Percentiles rank a stretch among this genome's conserved stretches.
Conservation (phyloP, 1,140 invertebrate genomes). For the Pseudoatta argentina region DNA sequence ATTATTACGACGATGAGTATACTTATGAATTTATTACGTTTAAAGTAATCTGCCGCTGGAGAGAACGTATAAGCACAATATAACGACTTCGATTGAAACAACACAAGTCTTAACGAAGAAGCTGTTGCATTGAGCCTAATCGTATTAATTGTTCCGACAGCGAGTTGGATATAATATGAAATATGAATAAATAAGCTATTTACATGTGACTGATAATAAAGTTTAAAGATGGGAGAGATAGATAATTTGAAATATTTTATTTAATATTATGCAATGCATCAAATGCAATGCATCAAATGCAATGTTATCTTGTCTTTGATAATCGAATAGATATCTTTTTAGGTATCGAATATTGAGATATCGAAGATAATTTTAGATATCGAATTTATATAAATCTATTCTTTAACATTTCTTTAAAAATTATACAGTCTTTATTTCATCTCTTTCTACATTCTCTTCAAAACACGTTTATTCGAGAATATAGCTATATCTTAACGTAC, state of each 20-base stretch:
- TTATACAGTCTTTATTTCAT: background rate
- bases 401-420: background rate
- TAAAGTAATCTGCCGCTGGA: slow-evolving; percentile 17
- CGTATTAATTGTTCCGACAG: slow-evolving; percentile 10
- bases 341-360: background rate
- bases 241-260: background rate
- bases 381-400: slow-evolving; percentile 19
- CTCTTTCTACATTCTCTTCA: background rate
- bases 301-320: slow-evolving; percentile 1
- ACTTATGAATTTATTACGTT: slow-evolving; percentile 42
- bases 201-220: slow-evolving; percentile 38
- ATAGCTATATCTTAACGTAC: background rate
- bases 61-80: slow-evolving; percentile 32
- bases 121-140: slow-evolving; percentile 1
- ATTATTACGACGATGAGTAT: slow-evolving; percentile 7
- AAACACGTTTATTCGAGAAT: background rate
- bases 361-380: background rate
- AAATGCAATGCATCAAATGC: background rate
- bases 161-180: slow-evolving; percentile 2
- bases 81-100: background rate
- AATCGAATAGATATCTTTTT: background rate
- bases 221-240: background rate
- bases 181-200: slow-evolving; percentile 18
- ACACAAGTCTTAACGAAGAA: slow-evolving; percentile 4
- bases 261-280: background rate